phyloP scores from a whole-genome alignment of 1,140 invertebrate genomes.

The Octopus bimaculoides region DNA sequence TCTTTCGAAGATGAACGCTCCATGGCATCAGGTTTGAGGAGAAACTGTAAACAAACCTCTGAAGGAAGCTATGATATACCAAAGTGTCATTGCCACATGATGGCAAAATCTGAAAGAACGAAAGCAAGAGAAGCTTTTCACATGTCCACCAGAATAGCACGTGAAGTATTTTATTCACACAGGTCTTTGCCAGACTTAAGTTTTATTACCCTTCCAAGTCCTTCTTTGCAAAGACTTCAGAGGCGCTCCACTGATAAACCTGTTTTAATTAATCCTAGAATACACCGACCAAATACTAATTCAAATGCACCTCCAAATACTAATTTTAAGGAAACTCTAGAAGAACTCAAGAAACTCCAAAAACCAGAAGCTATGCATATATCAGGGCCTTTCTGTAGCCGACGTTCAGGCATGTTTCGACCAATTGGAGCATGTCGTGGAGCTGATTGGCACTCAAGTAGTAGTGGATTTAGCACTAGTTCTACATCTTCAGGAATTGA shows the following conservation, averaged over 20 bases:
- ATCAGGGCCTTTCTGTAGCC: conserved; percentile 7
- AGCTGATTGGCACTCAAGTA: conserved; percentile 33
- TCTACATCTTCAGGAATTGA: conserved; percentile 45
- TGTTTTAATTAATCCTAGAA: neutral
- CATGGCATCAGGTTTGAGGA: neutral
- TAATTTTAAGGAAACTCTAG: neutral
- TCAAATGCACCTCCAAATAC: neutral
- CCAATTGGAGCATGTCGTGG: neutral
- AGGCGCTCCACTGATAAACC: neutral
- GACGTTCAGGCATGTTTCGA: neutral
- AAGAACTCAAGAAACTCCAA: neutral
- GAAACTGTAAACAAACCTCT: neutral
- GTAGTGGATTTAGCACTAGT: conserved; percentile 37
- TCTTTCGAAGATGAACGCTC: conserved; percentile 22
- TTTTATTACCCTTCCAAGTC: conserved; percentile 30
- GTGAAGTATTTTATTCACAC: conserved; percentile 36
- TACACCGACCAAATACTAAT: neutral
- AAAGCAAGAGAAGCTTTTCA: neutral
- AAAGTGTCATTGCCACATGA: neutral
- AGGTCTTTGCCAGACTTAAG: conserved; percentile 46
- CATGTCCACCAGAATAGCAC: conserved; percentile 26
- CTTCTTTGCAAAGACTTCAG: neutral
- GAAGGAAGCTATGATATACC: neutral
- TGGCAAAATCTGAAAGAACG: neutral
- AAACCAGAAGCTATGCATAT: conserved; percentile 12